These are phyloP conservation scores for Zalophus californianus DNA, from an alignment of 2,797 vertebrate species.

Conservation along the genomic window DNA sequence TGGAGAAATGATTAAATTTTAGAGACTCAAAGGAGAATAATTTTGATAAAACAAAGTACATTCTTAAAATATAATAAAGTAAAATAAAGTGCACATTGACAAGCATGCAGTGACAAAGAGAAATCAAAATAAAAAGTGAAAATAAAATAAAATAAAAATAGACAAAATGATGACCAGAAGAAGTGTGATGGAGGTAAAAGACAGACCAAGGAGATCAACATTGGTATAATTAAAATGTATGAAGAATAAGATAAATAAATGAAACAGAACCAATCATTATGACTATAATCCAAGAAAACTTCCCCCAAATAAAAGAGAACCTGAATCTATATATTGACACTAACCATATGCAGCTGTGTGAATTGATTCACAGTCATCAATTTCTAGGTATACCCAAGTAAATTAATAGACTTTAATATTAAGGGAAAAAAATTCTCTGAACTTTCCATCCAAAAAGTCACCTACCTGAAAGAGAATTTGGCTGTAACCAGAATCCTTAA, in stretches of 20 bases:
- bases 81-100: not conserved
- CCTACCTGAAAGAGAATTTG: not conserved
- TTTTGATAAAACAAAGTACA: not conserved
- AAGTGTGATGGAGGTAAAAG: not conserved
- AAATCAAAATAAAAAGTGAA: not conserved
- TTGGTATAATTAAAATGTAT: not conserved
- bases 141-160: not conserved
- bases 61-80: conserved; percentile 10
- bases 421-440: not conserved
- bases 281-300: not conserved
- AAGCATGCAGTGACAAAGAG: not conserved
- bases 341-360: not conserved
- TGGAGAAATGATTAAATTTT: not conserved
- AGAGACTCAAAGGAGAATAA: not conserved
- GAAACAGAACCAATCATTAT: not conserved
- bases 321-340: not conserved
- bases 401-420: not conserved
- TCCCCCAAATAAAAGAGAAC: not conserved
- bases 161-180: not conserved
- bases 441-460: not conserved
- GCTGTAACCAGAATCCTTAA: not conserved
- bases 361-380: not conserved
- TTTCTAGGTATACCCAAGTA: not conserved
- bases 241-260: not conserved
- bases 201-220: not conserved